Evolutionary conservation across 2,797 vertebrate species (phyloP).

Genomic region (Xiphorhynchus erythropygius): DNA sequence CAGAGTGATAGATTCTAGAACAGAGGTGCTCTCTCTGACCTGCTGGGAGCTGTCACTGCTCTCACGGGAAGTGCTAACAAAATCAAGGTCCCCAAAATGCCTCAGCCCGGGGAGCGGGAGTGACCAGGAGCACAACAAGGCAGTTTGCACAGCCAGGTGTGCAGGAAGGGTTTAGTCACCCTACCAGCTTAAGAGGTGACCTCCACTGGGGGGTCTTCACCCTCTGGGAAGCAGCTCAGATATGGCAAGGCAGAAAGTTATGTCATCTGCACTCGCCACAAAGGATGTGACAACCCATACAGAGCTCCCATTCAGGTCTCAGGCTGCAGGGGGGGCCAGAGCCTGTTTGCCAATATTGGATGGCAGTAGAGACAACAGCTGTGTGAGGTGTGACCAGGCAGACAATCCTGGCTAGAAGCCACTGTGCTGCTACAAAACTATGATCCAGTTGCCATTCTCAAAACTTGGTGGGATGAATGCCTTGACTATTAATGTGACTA

Average conservation of each 20-base stretch:
- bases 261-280: background rate
- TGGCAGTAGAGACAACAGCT: background rate
- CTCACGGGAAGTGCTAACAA: background rate
- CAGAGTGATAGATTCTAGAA: background rate
- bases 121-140: background rate
- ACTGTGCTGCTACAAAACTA: background rate
- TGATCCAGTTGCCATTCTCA: background rate
- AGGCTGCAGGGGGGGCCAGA: background rate
- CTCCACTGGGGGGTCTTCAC: background rate
- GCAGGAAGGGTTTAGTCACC: background rate
- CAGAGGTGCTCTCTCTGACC: background rate
- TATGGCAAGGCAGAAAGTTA: background rate
- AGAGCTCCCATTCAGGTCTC: background rate
- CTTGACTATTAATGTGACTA: background rate
- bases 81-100: background rate
- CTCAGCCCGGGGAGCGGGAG: background rate
- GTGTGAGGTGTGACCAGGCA: background rate
- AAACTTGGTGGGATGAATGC: background rate
- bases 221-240: background rate
- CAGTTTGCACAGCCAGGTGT: accelerated
- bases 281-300: background rate
- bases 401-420: background rate
- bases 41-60: background rate
- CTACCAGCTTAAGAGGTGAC: background rate
- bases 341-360: background rate